Evolutionary conservation across 1,140 invertebrate genomes (phyloP).

Genomic region (Microplitis mediator): DNA sequence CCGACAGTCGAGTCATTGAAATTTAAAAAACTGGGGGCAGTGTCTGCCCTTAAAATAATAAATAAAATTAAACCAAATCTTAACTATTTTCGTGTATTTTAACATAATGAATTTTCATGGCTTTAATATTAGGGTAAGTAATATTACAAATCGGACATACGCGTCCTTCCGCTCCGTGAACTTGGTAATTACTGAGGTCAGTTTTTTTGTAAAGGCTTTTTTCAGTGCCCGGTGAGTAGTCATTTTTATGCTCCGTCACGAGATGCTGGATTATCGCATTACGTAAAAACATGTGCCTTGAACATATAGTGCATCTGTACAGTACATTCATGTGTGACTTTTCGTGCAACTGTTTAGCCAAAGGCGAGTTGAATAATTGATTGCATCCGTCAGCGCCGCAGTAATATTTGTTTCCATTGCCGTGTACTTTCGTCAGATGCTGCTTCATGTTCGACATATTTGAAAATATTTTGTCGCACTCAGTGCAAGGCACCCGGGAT

Average conservation of each 20-base stretch:
- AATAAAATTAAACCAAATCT: background rate
- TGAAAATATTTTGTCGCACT: slow-evolving; percentile 65
- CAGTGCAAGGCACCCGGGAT: slow-evolving; percentile 60
- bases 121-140: slow-evolving; percentile 56
- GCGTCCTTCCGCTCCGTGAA: slow-evolving; percentile 45
- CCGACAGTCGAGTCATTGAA: too few relatives aligned
- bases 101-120: slow-evolving; percentile 58
- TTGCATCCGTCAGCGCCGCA: slow-evolving; percentile 42
- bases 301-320: slow-evolving; percentile 51
- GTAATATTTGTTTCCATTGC: slow-evolving; percentile 13
- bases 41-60: background rate
- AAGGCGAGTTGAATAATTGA: slow-evolving; percentile 34
- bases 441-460: slow-evolving; percentile 63
- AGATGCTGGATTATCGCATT: slow-evolving; percentile 48
- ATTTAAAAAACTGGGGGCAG: too few relatives aligned
- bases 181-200: slow-evolving; percentile 46
- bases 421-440: slow-evolving; percentile 54
- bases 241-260: slow-evolving; percentile 43
- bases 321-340: slow-evolving; percentile 44
- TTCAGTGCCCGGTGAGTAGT: slow-evolving; percentile 36
- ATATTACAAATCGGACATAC: slow-evolving; percentile 53
- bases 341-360: slow-evolving; percentile 39
- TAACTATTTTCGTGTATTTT: slow-evolving; percentile 49
- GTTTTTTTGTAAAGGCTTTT: slow-evolving; percentile 45
- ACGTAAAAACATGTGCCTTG: slow-evolving; percentile 48